Evolutionary conservation across 2,888 invertebrate genomes (phyloP).

Genomic region (Drosophila aldrichi): DNA sequence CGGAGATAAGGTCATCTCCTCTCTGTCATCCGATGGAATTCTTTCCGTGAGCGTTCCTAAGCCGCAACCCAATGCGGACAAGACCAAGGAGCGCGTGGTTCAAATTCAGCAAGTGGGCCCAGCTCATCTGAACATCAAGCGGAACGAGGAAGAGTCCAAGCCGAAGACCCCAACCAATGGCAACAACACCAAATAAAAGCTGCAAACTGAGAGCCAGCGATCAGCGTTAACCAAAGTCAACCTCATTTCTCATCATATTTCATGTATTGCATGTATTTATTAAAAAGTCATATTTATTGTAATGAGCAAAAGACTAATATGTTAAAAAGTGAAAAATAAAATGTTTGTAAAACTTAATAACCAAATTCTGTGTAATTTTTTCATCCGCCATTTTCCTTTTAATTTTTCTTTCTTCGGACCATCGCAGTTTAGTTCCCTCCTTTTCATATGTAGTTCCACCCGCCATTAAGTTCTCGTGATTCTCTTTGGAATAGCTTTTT

Average conservation of each 20-base stretch:
- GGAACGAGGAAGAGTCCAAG: slow-evolving; percentile 35
- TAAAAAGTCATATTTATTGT: slow-evolving; percentile 10
- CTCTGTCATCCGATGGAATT: slow-evolving; percentile 91
- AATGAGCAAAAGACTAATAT: slow-evolving; percentile 18
- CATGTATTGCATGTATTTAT: slow-evolving; percentile 9
- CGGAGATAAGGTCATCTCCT: slow-evolving; percentile 90
- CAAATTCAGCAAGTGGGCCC: slow-evolving; percentile 89
- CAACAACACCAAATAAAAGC: slow-evolving; percentile 13
- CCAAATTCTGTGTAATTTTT: not conserved
- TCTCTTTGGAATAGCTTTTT: slow-evolving; percentile 51
- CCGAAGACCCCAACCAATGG: slow-evolving; percentile 22
- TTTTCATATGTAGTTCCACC: slow-evolving; percentile 2
- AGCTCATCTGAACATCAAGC: slow-evolving; percentile 84
- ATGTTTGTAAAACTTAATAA: slow-evolving; percentile 3
- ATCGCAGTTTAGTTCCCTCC: not conserved
- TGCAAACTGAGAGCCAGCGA: not conserved
- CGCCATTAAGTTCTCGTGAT: slow-evolving; percentile 1
- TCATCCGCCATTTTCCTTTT: not conserved
- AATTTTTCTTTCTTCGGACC: not conserved
- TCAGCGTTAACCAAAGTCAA: not conserved
- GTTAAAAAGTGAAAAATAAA: slow-evolving; percentile 12
- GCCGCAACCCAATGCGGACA: slow-evolving; percentile 86
- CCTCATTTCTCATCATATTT: slow-evolving; percentile 10
- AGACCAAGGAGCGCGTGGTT: slow-evolving; percentile 85
- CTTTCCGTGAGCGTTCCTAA: slow-evolving; percentile 89